A percentile compares a stretch with the other conserved stretches of the same genome.
phyloP scores from a whole-genome alignment of 2,888 invertebrate genomes.

The Ichneumoninae sp. region DNA sequence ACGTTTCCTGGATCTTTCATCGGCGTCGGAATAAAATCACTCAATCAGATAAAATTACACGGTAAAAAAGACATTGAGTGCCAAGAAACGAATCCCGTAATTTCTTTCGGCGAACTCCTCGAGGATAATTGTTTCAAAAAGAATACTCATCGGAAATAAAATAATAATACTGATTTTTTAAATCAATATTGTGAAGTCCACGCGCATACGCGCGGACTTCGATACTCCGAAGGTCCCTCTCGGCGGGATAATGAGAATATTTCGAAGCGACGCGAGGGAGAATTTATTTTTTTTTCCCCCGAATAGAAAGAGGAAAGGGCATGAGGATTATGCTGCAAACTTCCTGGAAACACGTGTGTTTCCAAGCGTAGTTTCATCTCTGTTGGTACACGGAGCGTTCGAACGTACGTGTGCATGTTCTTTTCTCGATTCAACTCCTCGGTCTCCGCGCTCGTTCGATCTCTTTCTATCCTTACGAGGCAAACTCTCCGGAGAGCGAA shows the following conservation, averaged over 20 bases:
- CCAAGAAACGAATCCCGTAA: neutral
- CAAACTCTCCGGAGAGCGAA: slow-evolving; percentile 67
- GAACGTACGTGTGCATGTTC: slow-evolving; percentile 57
- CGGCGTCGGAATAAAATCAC: neutral
- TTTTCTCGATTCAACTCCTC: slow-evolving; percentile 53
- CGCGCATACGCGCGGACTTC: slow-evolving; percentile 5
- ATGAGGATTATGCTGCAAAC: slow-evolving; percentile 53
- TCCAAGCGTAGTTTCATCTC: slow-evolving; percentile 52
- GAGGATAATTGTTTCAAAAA: slow-evolving; percentile 1
- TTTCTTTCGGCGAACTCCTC: neutral
- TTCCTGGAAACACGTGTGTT: slow-evolving; percentile 73
- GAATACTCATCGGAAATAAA: neutral
- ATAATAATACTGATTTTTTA: neutral
- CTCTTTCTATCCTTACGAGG: slow-evolving; percentile 42
- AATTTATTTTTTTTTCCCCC: neutral
- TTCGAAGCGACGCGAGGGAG: slow-evolving; percentile 38
- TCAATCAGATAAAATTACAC: neutral
- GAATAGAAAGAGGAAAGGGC: slow-evolving; percentile 39
- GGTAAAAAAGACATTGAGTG: too few species aligned
- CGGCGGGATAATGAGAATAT: slow-evolving; percentile 37
- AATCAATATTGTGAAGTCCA: neutral
- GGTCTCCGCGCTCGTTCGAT: slow-evolving; percentile 27
- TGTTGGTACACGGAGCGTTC: slow-evolving; percentile 29
- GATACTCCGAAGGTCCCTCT: slow-evolving; percentile 10
- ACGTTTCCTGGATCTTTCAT: slow-evolving; percentile 24